Evolutionary conservation across 2,888 invertebrate genomes (phyloP).

Genomic region (Heliconius hortense): DNA sequence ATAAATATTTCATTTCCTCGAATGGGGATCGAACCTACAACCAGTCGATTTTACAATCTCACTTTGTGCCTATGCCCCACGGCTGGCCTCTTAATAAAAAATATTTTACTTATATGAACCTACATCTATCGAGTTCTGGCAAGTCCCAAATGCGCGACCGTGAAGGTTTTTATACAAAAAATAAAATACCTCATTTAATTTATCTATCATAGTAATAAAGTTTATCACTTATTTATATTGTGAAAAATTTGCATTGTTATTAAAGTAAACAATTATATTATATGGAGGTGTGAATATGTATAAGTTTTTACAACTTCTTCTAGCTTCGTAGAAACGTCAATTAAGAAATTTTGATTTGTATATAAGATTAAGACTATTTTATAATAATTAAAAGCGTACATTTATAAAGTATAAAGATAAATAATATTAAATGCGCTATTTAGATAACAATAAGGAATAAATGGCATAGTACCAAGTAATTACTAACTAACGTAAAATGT

Average conservation of each 20-base stretch:
- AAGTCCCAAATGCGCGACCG: not conserved
- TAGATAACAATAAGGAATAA: slow-evolving; percentile 1
- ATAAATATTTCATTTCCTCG: too few relatives aligned
- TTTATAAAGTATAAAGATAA: slow-evolving; percentile 6
- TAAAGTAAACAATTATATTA: slow-evolving; percentile 10
- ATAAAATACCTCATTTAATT: not conserved
- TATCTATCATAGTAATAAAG: too few relatives aligned
- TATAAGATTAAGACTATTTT: slow-evolving; percentile 3
- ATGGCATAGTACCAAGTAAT: not conserved
- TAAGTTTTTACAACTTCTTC: not conserved
- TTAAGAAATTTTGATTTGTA: not conserved
- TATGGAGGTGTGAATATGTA: slow-evolving; percentile 6
- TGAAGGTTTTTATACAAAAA: not conserved
- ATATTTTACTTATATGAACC: not conserved
- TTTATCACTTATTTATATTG: slow-evolving; percentile 3
- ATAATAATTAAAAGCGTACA: slow-evolving; percentile 1
- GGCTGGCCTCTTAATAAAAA: not conserved
- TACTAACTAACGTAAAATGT: not conserved
- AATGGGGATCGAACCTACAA: too few relatives aligned
- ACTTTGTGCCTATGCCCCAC: too few relatives aligned
- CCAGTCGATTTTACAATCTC: too few relatives aligned
- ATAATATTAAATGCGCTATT: slow-evolving; percentile 10
- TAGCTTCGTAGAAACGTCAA: not conserved
- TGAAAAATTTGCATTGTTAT: slow-evolving; percentile 13
- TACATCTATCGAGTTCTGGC: not conserved